These are phyloP conservation scores for Leucosticte australis DNA, from an alignment of 2,113 vertebrate species.

Conservation along the genomic window DNA sequence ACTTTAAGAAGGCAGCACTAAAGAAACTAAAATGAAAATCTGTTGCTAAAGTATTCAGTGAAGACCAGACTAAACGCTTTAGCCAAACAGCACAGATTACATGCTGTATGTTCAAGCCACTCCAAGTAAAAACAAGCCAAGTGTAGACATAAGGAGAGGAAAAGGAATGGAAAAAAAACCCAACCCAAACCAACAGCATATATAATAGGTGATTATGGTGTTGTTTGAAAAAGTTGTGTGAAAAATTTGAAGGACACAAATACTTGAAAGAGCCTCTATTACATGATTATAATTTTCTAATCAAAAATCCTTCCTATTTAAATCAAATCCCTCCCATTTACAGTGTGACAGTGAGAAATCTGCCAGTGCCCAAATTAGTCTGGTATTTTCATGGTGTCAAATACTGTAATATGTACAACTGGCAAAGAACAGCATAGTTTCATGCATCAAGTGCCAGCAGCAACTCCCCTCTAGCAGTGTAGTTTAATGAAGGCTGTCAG, in stretches of 20 bases:
- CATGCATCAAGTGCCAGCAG: conserved; percentile 19
- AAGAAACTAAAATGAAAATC: conserved; percentile 23
- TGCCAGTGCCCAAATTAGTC: conserved; percentile 37
- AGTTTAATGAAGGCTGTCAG: not conserved
- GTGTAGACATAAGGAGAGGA: not conserved
- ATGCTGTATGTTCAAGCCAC: not conserved
- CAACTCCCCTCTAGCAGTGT: not conserved
- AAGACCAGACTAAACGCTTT: not conserved
- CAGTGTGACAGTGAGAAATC: conserved; percentile 3
- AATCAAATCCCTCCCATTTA: conserved; percentile 16
- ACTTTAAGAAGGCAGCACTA: not conserved
- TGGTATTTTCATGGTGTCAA: conserved; percentile 52
- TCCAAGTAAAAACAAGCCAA: conserved; percentile 19
- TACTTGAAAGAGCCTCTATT: not conserved
- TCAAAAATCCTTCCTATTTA: not conserved
- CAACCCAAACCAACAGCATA: not conserved
- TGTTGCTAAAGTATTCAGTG: not conserved
- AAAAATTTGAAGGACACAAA: not conserved
- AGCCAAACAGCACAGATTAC: conserved; percentile 44
- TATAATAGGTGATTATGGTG: not conserved
- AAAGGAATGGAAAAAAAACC: not conserved
- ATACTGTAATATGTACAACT: conserved; percentile 36
- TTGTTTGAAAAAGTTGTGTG: not conserved
- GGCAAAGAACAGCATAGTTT: conserved; percentile 39
- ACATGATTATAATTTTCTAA: not conserved